Conservation (phyloP, 1,140 invertebrate species). For the Leptinotarsa lineolata region DNA sequence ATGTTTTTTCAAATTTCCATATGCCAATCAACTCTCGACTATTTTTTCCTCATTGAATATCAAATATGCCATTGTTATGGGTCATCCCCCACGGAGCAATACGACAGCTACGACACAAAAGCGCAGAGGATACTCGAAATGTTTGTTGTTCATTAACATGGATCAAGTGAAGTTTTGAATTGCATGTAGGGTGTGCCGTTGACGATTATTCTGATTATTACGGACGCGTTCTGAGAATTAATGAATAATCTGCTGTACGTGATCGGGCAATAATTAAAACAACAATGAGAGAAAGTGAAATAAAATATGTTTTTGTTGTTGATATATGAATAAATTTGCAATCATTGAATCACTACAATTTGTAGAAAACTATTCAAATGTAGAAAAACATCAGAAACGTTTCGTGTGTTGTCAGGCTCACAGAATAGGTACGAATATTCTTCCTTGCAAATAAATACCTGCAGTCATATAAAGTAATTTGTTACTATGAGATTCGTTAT, state of each 20-base stretch:
- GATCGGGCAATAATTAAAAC: conserved; percentile 14
- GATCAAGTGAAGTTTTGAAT: conserved; percentile 22
- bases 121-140: conserved; percentile 11
- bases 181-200: conserved; percentile 13
- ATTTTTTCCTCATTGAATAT: not conserved
- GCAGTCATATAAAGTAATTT: too few relatives aligned
- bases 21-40: not conserved
- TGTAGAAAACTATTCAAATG: too few relatives aligned
- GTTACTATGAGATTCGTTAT: too few relatives aligned
- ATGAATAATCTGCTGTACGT: conserved; percentile 22
- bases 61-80: conserved; percentile 1
- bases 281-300: conserved; percentile 3
- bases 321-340: too few relatives aligned
- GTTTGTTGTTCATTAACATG: conserved; percentile 28
- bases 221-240: conserved; percentile 15
- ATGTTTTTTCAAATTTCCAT: not conserved
- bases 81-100: conserved; percentile 10
- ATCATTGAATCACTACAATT: too few relatives aligned
- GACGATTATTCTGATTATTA: conserved; percentile 16
- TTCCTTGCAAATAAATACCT: too few relatives aligned
- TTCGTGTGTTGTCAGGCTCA: too few relatives aligned
- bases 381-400: too few relatives aligned
- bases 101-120: conserved; percentile 6
- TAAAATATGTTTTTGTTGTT: not conserved
- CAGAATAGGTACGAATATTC: too few relatives aligned